Conservation (phyloP, 2,888 invertebrate species). For the Mycalesis mineus region DNA sequence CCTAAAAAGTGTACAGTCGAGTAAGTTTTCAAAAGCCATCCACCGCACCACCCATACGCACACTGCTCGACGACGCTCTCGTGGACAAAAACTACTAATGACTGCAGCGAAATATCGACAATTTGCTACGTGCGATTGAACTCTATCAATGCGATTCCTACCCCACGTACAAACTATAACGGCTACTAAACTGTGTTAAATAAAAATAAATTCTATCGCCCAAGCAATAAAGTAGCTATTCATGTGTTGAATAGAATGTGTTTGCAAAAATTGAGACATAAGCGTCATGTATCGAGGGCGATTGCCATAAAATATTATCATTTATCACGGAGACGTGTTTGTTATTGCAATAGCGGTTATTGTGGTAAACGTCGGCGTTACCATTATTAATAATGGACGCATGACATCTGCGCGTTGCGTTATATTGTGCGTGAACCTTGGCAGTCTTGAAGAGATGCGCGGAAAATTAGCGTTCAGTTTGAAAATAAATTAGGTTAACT, state of each 20-base stretch:
- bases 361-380: conserved; percentile 72
- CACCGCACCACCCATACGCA: conserved; percentile 29
- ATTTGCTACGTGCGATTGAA: conserved; percentile 75
- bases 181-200: conserved; percentile 28
- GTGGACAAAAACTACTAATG: conserved; percentile 58
- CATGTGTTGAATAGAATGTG: conserved; percentile 23
- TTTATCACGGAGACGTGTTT: conserved; percentile 73
- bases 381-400: conserved; percentile 62
- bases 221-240: conserved; percentile 17
- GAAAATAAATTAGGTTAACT: not conserved
- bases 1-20: conserved; percentile 48
- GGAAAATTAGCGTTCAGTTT: conserved; percentile 27
- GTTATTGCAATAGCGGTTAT: conserved; percentile 67
- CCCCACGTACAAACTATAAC: conserved; percentile 52
- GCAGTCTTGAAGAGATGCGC: conserved; percentile 45
- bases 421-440: conserved; percentile 44
- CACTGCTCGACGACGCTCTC: conserved; percentile 36
- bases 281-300: conserved; percentile 64
- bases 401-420: conserved; percentile 63
- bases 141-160: conserved; percentile 67
- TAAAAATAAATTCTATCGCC: conserved; percentile 27
- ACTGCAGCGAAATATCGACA: conserved; percentile 65
- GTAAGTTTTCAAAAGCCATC: conserved; percentile 48
- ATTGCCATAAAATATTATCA: conserved; percentile 72
- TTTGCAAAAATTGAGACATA: conserved; percentile 66